phyloP scores from a whole-genome alignment of 2,797 vertebrate genomes.

The Lagodon rhomboides region DNA sequence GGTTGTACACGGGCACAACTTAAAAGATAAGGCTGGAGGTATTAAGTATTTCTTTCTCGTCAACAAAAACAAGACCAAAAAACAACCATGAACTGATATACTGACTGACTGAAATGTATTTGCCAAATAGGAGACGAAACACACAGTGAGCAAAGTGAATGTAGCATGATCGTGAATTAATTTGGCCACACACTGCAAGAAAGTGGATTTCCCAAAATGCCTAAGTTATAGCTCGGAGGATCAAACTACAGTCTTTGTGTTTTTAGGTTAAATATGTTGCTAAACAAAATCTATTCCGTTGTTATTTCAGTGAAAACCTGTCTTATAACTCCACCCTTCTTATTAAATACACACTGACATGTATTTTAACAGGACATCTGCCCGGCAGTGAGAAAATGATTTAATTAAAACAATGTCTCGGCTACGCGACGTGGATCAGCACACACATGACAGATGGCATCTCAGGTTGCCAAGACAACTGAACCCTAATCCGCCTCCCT shows the following conservation, averaged over 20 bases:
- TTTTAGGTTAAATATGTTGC: neutral
- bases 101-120: no score
- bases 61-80: neutral
- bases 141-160: no score
- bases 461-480: slow-evolving; percentile 84
- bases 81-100: neutral
- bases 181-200: neutral
- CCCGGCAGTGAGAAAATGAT: slow-evolving; percentile 61
- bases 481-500: slow-evolving; percentile 68
- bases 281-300: slow-evolving; percentile 9
- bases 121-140: no score
- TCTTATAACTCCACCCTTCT: slow-evolving; percentile 1
- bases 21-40: neutral
- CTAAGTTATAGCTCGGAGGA: neutral
- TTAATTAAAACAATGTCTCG: slow-evolving; percentile 79
- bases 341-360: slow-evolving; percentile 30
- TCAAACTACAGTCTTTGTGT: neutral
- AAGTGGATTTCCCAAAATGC: neutral
- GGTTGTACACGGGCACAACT: neutral
- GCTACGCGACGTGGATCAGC: slow-evolving; percentile 81
- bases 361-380: slow-evolving; percentile 41
- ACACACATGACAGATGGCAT: slow-evolving; percentile 86
- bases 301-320: neutral
- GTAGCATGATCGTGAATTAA: no score
- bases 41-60: neutral